Evolutionary conservation across 2,888 invertebrate species (phyloP).

Genomic region (Blastobasis lacticolella): DNA sequence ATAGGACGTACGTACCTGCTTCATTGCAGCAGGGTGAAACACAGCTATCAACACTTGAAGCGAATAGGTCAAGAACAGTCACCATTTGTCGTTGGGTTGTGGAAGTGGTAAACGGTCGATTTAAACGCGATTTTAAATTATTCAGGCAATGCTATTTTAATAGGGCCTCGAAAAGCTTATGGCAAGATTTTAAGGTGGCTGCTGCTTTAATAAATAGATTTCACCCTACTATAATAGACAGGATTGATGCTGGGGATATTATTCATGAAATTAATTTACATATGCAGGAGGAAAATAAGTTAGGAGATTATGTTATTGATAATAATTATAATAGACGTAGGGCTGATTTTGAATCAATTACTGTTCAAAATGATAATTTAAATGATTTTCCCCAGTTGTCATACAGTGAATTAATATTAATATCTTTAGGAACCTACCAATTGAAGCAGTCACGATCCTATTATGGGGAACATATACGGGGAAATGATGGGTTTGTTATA

Average conservation of each 20-base stretch:
- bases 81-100: conserved; percentile 4
- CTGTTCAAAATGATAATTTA: neutral
- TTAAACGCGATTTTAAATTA: conserved; percentile 11
- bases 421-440: conserved; percentile 11
- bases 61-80: conserved; percentile 10
- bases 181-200: conserved; percentile 2
- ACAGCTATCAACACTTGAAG: conserved; percentile 6
- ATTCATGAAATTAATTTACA: conserved; percentile 2
- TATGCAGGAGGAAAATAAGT: neutral
- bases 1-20: neutral
- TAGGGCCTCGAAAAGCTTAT: neutral
- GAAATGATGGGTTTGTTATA: neutral
- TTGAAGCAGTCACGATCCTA: conserved; percentile 12
- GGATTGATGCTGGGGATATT: conserved; percentile 5
- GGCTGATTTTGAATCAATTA: neutral
- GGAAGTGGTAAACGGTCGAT: conserved; percentile 7
- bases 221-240: conserved; percentile 6
- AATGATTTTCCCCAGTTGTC: neutral
- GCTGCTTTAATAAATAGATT: conserved; percentile 6
- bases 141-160: conserved; percentile 11
- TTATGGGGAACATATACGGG: conserved; percentile 5
- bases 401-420: conserved; percentile 3
- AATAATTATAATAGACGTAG: conserved; percentile 1
- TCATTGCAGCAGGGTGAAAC: neutral
- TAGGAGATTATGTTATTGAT: neutral